These are phyloP conservation scores for Empis livida DNA, from an alignment of 2,888 invertebrate genomes.

Conservation along the genomic window DNA sequence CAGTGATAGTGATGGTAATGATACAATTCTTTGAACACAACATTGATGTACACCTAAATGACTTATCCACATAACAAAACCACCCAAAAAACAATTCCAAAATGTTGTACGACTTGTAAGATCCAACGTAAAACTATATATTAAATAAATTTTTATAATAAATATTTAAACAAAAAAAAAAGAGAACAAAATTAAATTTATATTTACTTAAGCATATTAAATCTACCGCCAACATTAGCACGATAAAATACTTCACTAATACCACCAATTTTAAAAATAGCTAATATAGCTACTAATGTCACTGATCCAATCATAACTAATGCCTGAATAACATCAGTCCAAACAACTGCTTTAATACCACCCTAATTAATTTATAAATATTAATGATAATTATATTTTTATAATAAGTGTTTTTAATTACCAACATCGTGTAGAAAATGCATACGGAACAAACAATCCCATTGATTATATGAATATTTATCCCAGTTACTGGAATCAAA, in stretches of 20 bases:
- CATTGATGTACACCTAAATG: conserved; percentile 58
- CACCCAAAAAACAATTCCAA: conserved; percentile 47
- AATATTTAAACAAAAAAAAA: background rate
- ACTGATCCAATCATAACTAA: conserved; percentile 32
- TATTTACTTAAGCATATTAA: conserved; percentile 31
- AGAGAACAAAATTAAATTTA: background rate
- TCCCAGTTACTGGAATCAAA: conserved; percentile 39
- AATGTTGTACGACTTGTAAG: conserved; percentile 48
- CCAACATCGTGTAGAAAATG: conserved; percentile 45
- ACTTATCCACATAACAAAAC: conserved; percentile 45
- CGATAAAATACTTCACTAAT: conserved; percentile 27
- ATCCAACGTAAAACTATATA: conserved; percentile 43
- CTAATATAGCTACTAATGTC: conserved; percentile 31
- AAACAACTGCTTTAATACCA: conserved; percentile 40
- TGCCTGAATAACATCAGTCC: conserved; percentile 41
- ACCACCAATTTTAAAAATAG: conserved; percentile 33
- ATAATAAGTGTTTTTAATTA: conserved; percentile 26
- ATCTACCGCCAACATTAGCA: conserved; percentile 28
- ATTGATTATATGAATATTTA: conserved; percentile 42
- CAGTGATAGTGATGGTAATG: conserved; percentile 43
- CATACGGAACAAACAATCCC: conserved; percentile 41
- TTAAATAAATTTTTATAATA: no score
- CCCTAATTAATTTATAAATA: conserved; percentile 23
- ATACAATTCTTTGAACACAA: conserved; percentile 56
- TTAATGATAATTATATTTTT: background rate